These are phyloP conservation scores for Anableps anableps DNA, from an alignment of 2,797 vertebrate genomes.

Conservation along the genomic window DNA sequence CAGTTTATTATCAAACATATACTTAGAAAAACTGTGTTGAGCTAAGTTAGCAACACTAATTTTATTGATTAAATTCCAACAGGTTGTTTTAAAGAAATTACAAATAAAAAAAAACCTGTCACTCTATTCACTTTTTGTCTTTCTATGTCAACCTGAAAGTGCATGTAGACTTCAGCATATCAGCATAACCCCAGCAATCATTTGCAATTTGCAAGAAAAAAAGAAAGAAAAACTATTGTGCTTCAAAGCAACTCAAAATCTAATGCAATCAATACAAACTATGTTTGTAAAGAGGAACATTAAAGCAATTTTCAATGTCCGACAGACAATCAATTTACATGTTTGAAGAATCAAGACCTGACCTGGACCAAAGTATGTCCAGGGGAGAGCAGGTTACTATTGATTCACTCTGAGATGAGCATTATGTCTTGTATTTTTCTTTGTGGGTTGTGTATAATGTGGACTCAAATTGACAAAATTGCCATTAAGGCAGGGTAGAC, in stretches of 20 bases:
- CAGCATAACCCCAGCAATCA: conserved; percentile 21
- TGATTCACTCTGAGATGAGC: conserved; percentile 80
- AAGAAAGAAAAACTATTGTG: conserved; percentile 42
- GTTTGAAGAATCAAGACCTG: conserved; percentile 86
- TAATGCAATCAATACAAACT: conserved; percentile 86
- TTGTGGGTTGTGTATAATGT: conserved; percentile 60
- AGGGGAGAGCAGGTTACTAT: conserved; percentile 81
- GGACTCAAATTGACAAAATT: conserved; percentile 71
- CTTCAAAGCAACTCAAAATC: conserved; percentile 72
- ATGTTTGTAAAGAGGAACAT: conserved; percentile 83
- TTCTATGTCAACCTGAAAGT: conserved; percentile 15
- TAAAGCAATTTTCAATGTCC: conserved; percentile 83
- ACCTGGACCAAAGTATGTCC: conserved; percentile 82
- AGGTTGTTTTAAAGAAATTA: not conserved
- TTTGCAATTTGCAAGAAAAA: conserved; percentile 65
- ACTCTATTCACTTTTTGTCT: not conserved
- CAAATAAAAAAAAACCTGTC: not conserved
- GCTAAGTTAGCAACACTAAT: too few relatives aligned
- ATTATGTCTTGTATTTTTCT: conserved; percentile 74
- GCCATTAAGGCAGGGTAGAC: conserved; percentile 61
- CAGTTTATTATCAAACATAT: not conserved
- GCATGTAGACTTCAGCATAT: not conserved
- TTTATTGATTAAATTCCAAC: too few relatives aligned
- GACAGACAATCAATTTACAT: conserved; percentile 84
- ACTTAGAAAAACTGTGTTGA: not conserved